Conservation (phyloP, 2,888 invertebrate genomes). For the Lasius fuliginosus region DNA sequence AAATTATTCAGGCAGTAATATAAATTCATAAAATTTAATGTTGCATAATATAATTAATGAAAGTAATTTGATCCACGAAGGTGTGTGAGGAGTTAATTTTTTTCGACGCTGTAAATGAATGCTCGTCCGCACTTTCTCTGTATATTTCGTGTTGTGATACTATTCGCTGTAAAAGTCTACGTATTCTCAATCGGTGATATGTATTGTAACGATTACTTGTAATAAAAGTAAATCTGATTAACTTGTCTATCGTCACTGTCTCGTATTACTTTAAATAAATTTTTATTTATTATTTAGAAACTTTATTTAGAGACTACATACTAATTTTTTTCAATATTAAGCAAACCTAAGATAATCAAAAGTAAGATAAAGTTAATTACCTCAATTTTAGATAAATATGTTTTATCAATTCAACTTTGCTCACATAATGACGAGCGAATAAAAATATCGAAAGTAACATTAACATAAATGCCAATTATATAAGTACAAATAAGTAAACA, state of each 20-base stretch:
- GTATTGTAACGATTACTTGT: conserved; percentile 81
- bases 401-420: conserved; percentile 1
- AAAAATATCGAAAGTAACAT: conserved; percentile 5
- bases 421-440: background rate
- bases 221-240: conserved; percentile 79
- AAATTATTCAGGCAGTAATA: conserved; percentile 20
- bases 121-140: conserved; percentile 74
- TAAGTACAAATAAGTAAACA: background rate
- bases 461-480: background rate
- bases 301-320: background rate
- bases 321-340: background rate
- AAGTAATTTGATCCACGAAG: conserved; percentile 52
- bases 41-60: conserved; percentile 43
- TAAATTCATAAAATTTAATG: conserved; percentile 39
- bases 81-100: conserved; percentile 55
- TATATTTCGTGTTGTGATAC: conserved; percentile 85
- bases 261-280: background rate
- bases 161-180: conserved; percentile 81
- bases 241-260: conserved; percentile 54
- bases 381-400: conserved; percentile 5
- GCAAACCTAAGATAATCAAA: background rate
- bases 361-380: conserved; percentile 26
- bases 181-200: conserved; percentile 72
- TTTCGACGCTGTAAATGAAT: conserved; percentile 66
- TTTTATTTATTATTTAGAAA: background rate